Conservation (phyloP, 2,888 invertebrate species). For the Protodeltote pygarga region DNA sequence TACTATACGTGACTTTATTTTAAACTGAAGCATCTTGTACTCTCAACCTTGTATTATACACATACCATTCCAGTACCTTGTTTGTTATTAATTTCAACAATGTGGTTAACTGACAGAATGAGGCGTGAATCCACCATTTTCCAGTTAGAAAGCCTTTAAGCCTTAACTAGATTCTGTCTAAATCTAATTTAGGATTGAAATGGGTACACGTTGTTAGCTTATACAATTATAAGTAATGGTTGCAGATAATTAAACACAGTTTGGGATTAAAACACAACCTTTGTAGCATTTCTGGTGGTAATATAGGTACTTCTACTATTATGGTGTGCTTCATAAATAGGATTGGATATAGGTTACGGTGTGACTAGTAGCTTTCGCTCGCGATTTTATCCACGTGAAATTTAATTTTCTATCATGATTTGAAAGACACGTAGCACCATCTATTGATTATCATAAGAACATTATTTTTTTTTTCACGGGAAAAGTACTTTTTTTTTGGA, state of each 20-base stretch:
- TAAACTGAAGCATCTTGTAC: not conserved
- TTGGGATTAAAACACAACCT: slow-evolving; percentile 11
- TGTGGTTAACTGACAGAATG: slow-evolving; percentile 21
- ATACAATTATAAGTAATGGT: slow-evolving; percentile 22
- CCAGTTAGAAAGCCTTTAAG: slow-evolving; percentile 10
- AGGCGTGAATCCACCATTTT: slow-evolving; percentile 18
- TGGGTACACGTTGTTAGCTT: slow-evolving; percentile 12
- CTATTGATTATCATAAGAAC: no score
- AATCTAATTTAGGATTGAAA: slow-evolving; percentile 42
- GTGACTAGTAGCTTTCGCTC: no score
- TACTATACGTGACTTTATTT: slow-evolving; percentile 24
- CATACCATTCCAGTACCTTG: slow-evolving; percentile 7
- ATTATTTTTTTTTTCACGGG: no score
- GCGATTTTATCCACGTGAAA: no score
- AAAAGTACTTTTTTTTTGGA: no score
- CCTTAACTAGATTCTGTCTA: slow-evolving; percentile 26
- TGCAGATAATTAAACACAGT: slow-evolving; percentile 22
- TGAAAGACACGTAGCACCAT: no score
- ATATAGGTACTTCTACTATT: not conserved
- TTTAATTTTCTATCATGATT: no score
- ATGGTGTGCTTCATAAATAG: not conserved
- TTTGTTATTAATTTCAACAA: slow-evolving; percentile 42
- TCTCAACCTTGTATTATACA: slow-evolving; percentile 3
- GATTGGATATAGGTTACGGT: no score
- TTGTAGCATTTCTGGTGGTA: not conserved